These are phyloP conservation scores for Gastrophysa polygoni DNA, from an alignment of 2,888 invertebrate species.

Conservation along the genomic window DNA sequence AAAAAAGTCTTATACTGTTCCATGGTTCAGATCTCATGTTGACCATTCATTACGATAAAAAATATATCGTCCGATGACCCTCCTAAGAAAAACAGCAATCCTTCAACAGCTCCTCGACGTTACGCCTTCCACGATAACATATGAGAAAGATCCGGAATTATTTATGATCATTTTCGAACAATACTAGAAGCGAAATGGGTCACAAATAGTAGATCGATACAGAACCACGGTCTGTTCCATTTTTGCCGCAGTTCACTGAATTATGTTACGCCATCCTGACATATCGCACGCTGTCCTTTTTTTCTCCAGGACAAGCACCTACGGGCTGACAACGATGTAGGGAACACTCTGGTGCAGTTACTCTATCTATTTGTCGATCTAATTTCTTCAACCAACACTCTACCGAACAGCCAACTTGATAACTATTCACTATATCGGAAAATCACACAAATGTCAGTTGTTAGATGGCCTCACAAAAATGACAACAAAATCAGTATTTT, in stretches of 20 bases:
- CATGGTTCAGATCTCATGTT: too few relatives aligned
- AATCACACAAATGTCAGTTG: too few relatives aligned
- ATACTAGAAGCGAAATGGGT: conserved; percentile 23
- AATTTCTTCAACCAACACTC: too few relatives aligned
- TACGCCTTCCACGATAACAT: conserved; percentile 11
- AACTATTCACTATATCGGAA: too few relatives aligned
- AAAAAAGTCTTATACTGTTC: too few relatives aligned
- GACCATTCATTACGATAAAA: too few relatives aligned
- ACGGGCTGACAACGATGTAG: conserved; percentile 3
- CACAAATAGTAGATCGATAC: conserved; percentile 24
- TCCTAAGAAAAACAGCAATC: conserved; percentile 15
- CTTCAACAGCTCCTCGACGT: conserved; percentile 17
- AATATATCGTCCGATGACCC: background rate
- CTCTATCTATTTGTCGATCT: too few relatives aligned
- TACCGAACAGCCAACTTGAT: too few relatives aligned
- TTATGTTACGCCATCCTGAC: conserved; percentile 17
- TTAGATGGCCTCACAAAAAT: too few relatives aligned
- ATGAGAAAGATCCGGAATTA: conserved; percentile 18
- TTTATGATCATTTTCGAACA: conserved; percentile 22
- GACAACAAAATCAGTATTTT: too few relatives aligned
- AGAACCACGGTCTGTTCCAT: conserved; percentile 20
- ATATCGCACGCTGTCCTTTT: conserved; percentile 18
- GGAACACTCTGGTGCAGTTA: too few relatives aligned
- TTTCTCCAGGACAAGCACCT: conserved; percentile 1
- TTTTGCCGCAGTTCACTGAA: conserved; percentile 24